Evolutionary conservation across 1,140 invertebrate species (phyloP).

Genomic region (Lutraria rhynchaena): DNA sequence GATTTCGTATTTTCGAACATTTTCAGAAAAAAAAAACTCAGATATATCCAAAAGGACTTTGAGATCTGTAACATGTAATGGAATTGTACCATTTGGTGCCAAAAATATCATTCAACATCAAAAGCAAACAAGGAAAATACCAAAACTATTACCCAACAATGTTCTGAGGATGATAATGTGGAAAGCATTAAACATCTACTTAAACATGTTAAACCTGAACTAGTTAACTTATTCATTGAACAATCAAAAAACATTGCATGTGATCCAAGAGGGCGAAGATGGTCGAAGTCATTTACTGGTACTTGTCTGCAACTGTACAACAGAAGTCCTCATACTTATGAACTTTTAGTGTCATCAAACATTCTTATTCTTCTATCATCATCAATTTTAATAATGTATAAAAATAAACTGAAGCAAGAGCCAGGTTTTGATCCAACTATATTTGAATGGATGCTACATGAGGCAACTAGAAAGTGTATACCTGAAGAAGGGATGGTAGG

Average conservation of each 20-base stretch:
- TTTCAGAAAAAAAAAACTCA: neutral
- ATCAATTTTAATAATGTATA: slow-evolving; percentile 38
- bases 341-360: neutral
- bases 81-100: slow-evolving; percentile 19
- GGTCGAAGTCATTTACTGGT: slow-evolving; percentile 11
- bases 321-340: slow-evolving; percentile 28
- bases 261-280: slow-evolving; percentile 9
- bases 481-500: slow-evolving; percentile 28
- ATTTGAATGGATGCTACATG: slow-evolving; percentile 54
- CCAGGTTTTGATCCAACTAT: slow-evolving; percentile 42
- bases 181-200: neutral
- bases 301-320: slow-evolving; percentile 22
- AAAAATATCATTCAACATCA: neutral
- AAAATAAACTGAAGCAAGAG: slow-evolving; percentile 55
- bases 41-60: neutral
- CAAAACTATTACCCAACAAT: neutral
- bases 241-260: slow-evolving; percentile 10
- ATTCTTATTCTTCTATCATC: slow-evolving; percentile 44
- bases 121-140: neutral
- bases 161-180: neutral
- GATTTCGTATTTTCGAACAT: slow-evolving; percentile 40
- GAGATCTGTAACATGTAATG: slow-evolving; percentile 11
- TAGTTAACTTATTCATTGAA: neutral
- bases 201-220: neutral
- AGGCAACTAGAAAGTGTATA: slow-evolving; percentile 35